phyloP scores from a whole-genome alignment of 2,797 vertebrate genomes.

The Botia almorhae region DNA sequence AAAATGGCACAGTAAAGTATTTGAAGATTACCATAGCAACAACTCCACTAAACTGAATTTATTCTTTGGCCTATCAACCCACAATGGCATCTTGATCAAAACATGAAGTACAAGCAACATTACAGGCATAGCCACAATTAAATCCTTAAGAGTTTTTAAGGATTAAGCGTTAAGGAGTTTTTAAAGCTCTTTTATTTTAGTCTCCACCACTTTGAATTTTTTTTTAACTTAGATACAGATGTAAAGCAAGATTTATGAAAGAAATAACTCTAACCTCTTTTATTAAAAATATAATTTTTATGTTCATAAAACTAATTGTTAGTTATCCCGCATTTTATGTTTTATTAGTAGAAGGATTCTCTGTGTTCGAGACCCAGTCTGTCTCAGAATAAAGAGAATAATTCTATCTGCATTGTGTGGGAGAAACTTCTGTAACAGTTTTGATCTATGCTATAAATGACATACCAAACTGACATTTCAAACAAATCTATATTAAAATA shows the following conservation, averaged over 20 bases:
- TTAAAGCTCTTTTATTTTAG: neutral
- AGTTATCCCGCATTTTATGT: slow-evolving; percentile 65
- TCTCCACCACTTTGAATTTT: neutral
- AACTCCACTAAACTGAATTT: slow-evolving; percentile 18
- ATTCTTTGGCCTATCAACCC: slow-evolving; percentile 14
- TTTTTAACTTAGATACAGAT: slow-evolving; percentile 3
- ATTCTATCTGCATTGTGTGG: neutral
- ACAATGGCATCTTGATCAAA: slow-evolving; percentile 14
- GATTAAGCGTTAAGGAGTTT: neutral
- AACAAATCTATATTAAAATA: neutral
- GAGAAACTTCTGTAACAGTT: slow-evolving; percentile 3
- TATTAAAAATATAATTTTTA: too few relatives aligned
- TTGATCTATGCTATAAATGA: neutral
- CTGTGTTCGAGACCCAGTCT: slow-evolving; percentile 52
- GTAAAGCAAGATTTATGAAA: slow-evolving; percentile 12
- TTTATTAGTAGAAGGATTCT: neutral
- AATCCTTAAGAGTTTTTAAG: neutral
- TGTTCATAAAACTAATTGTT: slow-evolving; percentile 61
- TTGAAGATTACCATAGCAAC: slow-evolving; percentile 31
- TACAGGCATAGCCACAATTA: slow-evolving; percentile 24
- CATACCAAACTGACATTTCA: neutral
- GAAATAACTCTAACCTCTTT: slow-evolving; percentile 46
- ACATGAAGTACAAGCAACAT: slow-evolving; percentile 39
- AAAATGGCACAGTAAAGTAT: slow-evolving; percentile 38
- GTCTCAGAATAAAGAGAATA: slow-evolving; percentile 59